Evolutionary conservation across 2,797 vertebrate species (phyloP), one percentile per base, ranked within the genome.

Genomic region (Sebastes glaucus): DNA sequence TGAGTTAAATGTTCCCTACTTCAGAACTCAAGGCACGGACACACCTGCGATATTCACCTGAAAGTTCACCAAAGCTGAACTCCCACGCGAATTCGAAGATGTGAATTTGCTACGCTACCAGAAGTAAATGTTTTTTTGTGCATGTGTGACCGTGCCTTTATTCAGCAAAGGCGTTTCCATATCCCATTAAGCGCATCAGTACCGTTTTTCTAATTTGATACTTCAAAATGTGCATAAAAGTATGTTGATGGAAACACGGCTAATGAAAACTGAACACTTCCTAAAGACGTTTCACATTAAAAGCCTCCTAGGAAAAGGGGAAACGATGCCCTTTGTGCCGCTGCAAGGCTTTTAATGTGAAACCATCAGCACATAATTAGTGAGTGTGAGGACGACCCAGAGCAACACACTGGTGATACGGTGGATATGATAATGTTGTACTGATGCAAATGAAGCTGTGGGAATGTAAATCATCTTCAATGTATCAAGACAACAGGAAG

Each of bases 261-360:
- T 33, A 25, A 0, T 38, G 57, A 38, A 32, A 27, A 23, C 20
- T 8, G 5, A 56, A 18, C 1, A 28, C 57, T 20, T 66, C 16
- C 18, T 61, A 16, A 38, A 14, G 11, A 32, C 2, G 11, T 69
- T 81, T 77, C 30, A 67, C 38, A 55, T 53, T 73, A 73, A 73
- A 66, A 53, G 33, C 71, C 20, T 69, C 46, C 6, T 8, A 20
- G 16, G 16, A 65, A 46, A 11, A 28, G 20, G 2, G 38, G 38
- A 25, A 35, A 60, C 7, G 1, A 13, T 11, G 2, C 7, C n/a
- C 27, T 27, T 23, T 25, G n/a, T 68, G 6, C 25, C 0, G 6
- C 59, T 59, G 20, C 8, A 67, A 53, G 28, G 20, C 25, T 60
- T 78, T 65, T 33, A 75, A 56, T 42, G 42, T 61, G 60, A 78